Evolutionary conservation across 2,888 invertebrate species (phyloP).

Genomic region (Teleiodes luculella): DNA sequence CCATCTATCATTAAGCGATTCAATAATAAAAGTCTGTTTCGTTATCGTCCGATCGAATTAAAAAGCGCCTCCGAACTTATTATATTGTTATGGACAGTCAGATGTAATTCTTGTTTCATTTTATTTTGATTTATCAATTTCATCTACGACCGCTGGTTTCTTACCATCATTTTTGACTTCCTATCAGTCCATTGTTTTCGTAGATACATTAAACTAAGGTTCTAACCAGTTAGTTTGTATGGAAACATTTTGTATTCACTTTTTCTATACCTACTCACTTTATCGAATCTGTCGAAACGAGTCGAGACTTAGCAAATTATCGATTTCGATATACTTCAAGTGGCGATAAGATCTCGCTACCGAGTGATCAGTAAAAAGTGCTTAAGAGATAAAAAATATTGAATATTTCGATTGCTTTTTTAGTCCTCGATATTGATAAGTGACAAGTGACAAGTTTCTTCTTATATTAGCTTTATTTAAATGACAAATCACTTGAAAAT

Average conservation of each 20-base stretch:
- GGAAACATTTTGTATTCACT: background rate
- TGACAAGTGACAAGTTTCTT: background rate
- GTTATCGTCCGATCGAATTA: conserved; percentile 17
- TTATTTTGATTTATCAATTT: background rate
- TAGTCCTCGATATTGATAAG: background rate
- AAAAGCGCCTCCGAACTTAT: conserved; percentile 9
- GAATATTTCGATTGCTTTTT: background rate
- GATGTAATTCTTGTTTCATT: background rate
- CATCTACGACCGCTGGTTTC: background rate
- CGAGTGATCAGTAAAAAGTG: conserved; percentile 10
- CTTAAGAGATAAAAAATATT: background rate
- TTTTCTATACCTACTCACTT: background rate
- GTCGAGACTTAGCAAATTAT: conserved; percentile 18
- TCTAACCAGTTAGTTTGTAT: no score
- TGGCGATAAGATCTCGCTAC: conserved; percentile 20
- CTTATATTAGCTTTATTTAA: background rate
- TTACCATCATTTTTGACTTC: no score
- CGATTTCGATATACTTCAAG: conserved; percentile 13
- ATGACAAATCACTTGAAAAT: background rate
- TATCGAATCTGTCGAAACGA: conserved; percentile 3
- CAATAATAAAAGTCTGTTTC: conserved; percentile 13
- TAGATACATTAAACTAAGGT: no score
- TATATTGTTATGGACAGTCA: conserved; percentile 9
- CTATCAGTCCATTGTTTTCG: no score
- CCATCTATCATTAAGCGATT: conserved; percentile 9